Evolutionary conservation across 2,888 invertebrate species (phyloP), one percentile per base, ranked within the genome.

Genomic region (Oxystoma pomonae): DNA sequence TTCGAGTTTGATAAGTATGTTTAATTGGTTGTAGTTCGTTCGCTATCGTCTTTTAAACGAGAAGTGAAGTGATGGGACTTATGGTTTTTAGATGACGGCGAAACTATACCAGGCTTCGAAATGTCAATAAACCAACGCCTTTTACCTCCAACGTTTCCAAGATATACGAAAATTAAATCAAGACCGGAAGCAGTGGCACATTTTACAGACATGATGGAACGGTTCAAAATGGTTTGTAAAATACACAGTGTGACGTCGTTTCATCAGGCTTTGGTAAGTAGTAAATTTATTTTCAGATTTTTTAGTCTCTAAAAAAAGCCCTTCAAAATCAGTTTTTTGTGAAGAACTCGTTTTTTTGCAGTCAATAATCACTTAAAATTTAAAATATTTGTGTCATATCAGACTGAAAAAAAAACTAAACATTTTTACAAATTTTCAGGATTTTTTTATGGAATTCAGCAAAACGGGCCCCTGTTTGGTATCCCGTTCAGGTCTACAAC

Each of bases 71-170:
- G n/a, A n/a, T n/a, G n/a, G n/a, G n/a, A n/a, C n/a, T n/a, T n/a
- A n/a, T n/a, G n/a, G n/a, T n/a, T 63, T n/a, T 63, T 59, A 22
- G 56, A 74, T 89, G 88, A 85, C 16, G 90, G 90, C 72, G 90
- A 90, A 5, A 88, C 88, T 76, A 87, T 90, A n/a, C 89, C 94
- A 85, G 98, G 98, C 0, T 98, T 98, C 81, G 96, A 98, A 76
- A 96, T 97, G 1, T 89, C 96, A 80, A 91, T 97, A 55, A 98
- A 98, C 82, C 97, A 97, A 80, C 87, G 96, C 55, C 84, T 97
- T 58, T 83, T 98, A 61, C 98, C 98, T n/a, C 97, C 98, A 0
- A 97, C 98, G 17, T 99, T 98, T 83, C 98, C 98, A 0, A 88
- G 98, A 18, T 97, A 96, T 80, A 95, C 96, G 0, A 91, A 94